phyloP scores from a whole-genome alignment of 2,797 vertebrate species.

The Pristis pectinata region DNA sequence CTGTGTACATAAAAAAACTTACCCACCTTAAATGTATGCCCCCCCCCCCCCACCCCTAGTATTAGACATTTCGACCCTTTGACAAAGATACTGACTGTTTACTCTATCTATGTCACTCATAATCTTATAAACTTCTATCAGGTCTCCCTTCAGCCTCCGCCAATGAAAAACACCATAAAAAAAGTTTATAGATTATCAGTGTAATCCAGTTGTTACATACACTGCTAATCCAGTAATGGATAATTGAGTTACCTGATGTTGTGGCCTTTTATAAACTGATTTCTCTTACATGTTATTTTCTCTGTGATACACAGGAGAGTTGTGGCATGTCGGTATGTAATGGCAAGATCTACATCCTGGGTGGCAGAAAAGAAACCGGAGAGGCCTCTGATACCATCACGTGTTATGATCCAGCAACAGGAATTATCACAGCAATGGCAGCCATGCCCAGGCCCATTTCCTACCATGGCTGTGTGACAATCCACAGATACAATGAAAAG shows the following conservation, averaged over 20 bases:
- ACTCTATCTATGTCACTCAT: too few species aligned
- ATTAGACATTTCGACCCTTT: too few species aligned
- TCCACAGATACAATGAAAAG: constrained; percentile 93
- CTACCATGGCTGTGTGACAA: constrained; percentile 94
- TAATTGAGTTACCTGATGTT: not conserved
- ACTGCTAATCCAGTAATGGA: not conserved
- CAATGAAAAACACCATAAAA: not conserved
- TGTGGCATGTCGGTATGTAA: constrained; percentile 98
- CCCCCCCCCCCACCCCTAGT: too few species aligned
- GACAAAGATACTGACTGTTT: too few species aligned
- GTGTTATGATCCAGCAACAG: constrained; percentile 85
- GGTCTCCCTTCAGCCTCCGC: too few species aligned
- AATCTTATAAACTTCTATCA: too few species aligned
- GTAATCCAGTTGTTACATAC: not conserved
- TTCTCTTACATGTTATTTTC: not conserved
- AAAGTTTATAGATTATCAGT: not conserved
- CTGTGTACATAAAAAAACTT: too few species aligned
- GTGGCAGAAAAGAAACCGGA: constrained; percentile 83
- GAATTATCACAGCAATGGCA: constrained; percentile 86
- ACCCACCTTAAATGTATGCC: too few species aligned
- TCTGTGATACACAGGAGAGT: constrained; percentile 70
- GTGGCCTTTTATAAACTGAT: not conserved
- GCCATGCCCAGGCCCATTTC: constrained; percentile 94
- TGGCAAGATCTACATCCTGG: constrained; percentile 94
- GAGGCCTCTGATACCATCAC: constrained; percentile 87